These are phyloP conservation scores for Spisula subtruncata DNA, from an alignment of 2,888 invertebrate species.

Conservation along the genomic window DNA sequence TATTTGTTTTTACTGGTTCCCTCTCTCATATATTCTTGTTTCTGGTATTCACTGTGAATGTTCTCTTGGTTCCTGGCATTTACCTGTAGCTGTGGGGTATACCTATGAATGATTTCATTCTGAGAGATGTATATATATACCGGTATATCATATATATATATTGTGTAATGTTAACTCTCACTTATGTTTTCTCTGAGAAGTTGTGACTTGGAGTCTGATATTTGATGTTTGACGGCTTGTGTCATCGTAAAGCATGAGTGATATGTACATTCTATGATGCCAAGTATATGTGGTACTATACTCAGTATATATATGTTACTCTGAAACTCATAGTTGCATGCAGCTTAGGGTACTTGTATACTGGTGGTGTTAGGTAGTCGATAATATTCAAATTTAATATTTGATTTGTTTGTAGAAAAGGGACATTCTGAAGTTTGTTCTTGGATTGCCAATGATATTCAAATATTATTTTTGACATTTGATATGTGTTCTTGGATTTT, in stretches of 20 bases:
- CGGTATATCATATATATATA: background rate
- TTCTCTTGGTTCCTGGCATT: background rate
- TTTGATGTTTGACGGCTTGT: background rate
- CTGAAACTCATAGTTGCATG: too few species aligned
- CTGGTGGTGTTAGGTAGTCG: background rate
- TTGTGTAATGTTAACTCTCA: conserved; percentile 3
- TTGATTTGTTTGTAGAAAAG: background rate
- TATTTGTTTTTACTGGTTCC: too few species aligned
- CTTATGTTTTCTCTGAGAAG: background rate
- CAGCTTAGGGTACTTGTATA: too few species aligned
- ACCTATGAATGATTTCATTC: background rate
- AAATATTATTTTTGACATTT: background rate
- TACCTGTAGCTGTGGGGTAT: background rate
- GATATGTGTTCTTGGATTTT: background rate
- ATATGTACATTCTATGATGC: background rate
- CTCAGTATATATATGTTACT: too few species aligned
- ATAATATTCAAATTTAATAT: background rate
- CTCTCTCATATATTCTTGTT: too few species aligned
- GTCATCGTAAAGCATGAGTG: background rate
- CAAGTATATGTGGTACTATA: background rate
- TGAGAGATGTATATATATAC: background rate
- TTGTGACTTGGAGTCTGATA: background rate
- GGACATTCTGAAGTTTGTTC: background rate
- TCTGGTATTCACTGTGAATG: background rate
- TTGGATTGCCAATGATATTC: background rate